These are phyloP conservation scores for Mus spicilegus DNA, from an alignment of 2,113 vertebrate species.

Conservation along the genomic window DNA sequence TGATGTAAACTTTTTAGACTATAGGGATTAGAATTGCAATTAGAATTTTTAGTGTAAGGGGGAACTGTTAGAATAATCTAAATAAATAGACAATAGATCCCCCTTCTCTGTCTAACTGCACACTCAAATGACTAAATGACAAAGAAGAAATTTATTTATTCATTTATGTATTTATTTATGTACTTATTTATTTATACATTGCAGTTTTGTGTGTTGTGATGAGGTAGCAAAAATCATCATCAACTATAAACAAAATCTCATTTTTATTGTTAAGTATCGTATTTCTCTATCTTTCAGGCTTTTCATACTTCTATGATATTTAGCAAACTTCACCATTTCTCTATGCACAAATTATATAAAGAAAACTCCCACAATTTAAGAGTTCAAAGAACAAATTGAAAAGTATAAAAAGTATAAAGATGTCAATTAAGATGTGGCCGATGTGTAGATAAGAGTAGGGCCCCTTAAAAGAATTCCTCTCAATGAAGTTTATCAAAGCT, in stretches of 20 bases:
- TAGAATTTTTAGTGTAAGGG: not conserved
- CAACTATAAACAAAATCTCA: not conserved
- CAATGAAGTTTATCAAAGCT: constrained; percentile 55
- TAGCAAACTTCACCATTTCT: not conserved
- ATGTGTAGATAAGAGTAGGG: not conserved
- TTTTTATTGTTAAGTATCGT: not conserved
- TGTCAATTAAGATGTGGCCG: constrained; percentile 36
- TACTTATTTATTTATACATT: not conserved
- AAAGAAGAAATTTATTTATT: not conserved
- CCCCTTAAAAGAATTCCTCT: constrained; percentile 55
- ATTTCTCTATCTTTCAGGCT: not conserved
- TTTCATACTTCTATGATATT: not conserved
- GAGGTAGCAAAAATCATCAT: not conserved
- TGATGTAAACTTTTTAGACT: not conserved
- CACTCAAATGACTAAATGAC: not conserved
- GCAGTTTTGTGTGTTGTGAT: not conserved
- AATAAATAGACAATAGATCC: not conserved
- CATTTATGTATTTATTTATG: not conserved
- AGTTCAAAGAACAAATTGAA: not conserved
- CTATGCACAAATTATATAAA: constrained; percentile 8
- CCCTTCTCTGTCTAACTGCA: not conserved
- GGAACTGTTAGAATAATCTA: not conserved
- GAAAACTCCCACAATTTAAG: not conserved
- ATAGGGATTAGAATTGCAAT: not conserved
- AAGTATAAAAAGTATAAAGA: constrained; percentile 32